Conservation (phyloP, 2,888 invertebrate genomes). For the Mimas tiliae region DNA sequence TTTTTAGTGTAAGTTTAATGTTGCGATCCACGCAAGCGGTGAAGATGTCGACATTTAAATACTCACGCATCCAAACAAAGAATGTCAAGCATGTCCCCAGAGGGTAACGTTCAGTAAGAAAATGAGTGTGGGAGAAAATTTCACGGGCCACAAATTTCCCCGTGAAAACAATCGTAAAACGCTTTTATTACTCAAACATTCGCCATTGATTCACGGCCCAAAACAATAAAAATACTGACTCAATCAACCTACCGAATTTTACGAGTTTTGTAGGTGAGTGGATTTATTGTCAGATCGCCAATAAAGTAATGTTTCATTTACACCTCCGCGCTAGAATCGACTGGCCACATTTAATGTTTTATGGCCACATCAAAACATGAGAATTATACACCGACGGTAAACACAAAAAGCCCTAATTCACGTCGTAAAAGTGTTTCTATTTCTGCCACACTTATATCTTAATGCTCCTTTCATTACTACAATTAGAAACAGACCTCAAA, state of each 20-base stretch:
- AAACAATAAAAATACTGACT: constrained; percentile 84
- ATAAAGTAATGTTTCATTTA: constrained; percentile 78
- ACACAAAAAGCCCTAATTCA: constrained; percentile 26
- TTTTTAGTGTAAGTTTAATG: not conserved
- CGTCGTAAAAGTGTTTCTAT: constrained; percentile 24
- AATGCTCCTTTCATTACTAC: constrained; percentile 19
- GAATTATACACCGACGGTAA: constrained; percentile 28
- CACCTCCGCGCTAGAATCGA: constrained; percentile 60
- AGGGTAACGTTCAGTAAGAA: constrained; percentile 67
- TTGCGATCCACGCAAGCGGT: not conserved
- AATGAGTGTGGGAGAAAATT: constrained; percentile 73
- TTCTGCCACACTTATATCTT: constrained; percentile 22
- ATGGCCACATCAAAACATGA: constrained; percentile 38
- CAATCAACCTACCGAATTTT: constrained; percentile 81
- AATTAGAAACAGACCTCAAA: constrained; percentile 21
- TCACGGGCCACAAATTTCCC: constrained; percentile 81
- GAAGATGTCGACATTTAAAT: constrained; percentile 44
- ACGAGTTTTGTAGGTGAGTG: constrained; percentile 76
- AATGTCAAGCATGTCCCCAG: constrained; percentile 63
- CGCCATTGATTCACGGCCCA: constrained; percentile 81
- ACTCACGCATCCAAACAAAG: constrained; percentile 48
- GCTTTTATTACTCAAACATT: constrained; percentile 82
- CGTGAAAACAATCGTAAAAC: constrained; percentile 84
- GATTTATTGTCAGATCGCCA: constrained; percentile 72
- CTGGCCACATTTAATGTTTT: constrained; percentile 47